These are phyloP conservation scores for Bhutanitis thaidina DNA, from an alignment of 2,888 invertebrate genomes.

Conservation along the genomic window DNA sequence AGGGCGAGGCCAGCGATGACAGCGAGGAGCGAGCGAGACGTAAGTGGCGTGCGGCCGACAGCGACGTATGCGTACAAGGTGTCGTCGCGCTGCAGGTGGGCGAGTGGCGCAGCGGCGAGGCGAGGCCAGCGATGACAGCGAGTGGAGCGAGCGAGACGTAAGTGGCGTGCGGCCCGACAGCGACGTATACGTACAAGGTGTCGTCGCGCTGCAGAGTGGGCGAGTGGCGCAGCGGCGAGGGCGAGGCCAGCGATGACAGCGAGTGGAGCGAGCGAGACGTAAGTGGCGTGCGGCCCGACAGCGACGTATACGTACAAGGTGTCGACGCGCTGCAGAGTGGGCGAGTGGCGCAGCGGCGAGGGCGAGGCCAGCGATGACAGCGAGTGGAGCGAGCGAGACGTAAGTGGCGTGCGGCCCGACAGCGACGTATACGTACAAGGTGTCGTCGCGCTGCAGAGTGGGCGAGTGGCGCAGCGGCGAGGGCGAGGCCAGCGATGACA, in stretches of 20 bases:
- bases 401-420: slow-evolving; percentile 56
- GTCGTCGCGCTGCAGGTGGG: slow-evolving; percentile 42
- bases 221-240: slow-evolving; percentile 30
- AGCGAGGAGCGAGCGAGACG: too few species aligned
- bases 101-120: slow-evolving; percentile 31
- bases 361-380: slow-evolving; percentile 34
- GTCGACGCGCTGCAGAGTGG: slow-evolving; percentile 41
- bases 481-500: slow-evolving; percentile 29
- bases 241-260: slow-evolving; percentile 30
- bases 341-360: slow-evolving; percentile 31
- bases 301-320: slow-evolving; percentile 48
- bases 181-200: slow-evolving; percentile 40
- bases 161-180: slow-evolving; percentile 69
- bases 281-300: slow-evolving; percentile 66
- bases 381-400: slow-evolving; percentile 35
- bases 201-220: slow-evolving; percentile 42
- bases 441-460: slow-evolving; percentile 42
- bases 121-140: slow-evolving; percentile 30
- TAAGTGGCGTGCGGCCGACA: too few species aligned
- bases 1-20: too few species aligned
- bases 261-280: slow-evolving; percentile 37
- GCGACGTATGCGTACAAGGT: slow-evolving; percentile 39
- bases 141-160: slow-evolving; percentile 37
- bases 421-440: slow-evolving; percentile 35
- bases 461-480: slow-evolving; percentile 33